Evolutionary conservation across 2,797 vertebrate species (phyloP).

Genomic region (Scleropages formosus): DNA sequence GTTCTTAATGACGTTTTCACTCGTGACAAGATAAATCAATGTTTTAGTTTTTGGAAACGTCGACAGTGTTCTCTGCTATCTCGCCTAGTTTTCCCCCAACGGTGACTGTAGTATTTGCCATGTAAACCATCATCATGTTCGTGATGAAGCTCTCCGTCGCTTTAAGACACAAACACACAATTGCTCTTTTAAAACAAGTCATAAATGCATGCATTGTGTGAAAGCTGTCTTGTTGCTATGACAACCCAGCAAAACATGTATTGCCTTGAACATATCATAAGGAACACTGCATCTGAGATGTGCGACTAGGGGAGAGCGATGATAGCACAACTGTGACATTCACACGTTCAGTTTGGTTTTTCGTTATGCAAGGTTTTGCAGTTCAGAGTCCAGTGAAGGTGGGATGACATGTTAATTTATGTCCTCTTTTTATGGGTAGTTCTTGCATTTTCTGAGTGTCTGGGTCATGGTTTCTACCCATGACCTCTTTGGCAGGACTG

Average conservation of each 20-base stretch:
- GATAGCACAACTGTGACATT: constrained; percentile 28
- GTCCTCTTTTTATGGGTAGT: too few species aligned
- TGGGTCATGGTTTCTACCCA: too few species aligned
- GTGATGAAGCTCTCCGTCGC: constrained; percentile 28
- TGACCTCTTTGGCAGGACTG: too few species aligned
- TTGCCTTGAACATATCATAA: constrained; percentile 59
- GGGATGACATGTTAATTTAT: too few species aligned
- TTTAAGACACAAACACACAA: constrained; percentile 39
- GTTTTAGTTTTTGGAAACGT: neutral
- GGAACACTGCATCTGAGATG: constrained; percentile 59
- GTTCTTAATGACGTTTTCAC: neutral
- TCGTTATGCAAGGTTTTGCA: neutral
- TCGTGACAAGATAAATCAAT: neutral
- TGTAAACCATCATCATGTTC: constrained; percentile 37
- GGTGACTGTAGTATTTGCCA: neutral
- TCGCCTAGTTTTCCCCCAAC: neutral
- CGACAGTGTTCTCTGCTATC: neutral
- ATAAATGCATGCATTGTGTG: constrained; percentile 58
- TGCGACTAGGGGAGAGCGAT: constrained; percentile 45
- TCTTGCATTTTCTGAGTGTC: too few species aligned
- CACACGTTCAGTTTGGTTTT: neutral
- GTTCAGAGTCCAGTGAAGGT: too few species aligned
- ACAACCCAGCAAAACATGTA: constrained; percentile 57
- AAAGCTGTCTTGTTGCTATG: constrained; percentile 29
- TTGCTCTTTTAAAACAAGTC: constrained; percentile 37